A percentile compares a stretch with the other conserved stretches of the same genome.
Conservation (phyloP, 2,888 invertebrate genomes). For the Morpho achilles region DNA sequence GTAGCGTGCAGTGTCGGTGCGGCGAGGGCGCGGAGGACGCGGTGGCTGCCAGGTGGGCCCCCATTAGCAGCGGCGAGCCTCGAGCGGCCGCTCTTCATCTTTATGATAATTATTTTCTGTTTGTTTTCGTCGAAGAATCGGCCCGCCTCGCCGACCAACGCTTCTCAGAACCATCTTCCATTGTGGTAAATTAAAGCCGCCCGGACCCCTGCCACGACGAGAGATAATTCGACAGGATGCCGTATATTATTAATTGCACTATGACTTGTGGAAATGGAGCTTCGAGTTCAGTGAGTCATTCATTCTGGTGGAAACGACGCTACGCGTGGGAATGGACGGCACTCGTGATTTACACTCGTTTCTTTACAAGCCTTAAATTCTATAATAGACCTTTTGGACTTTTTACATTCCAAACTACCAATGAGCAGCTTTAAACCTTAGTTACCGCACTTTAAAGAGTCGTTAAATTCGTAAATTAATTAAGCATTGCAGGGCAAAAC, state of each 20-base stretch:
- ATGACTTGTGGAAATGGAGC: slow-evolving; percentile 79
- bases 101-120: slow-evolving; percentile 80
- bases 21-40: slow-evolving; percentile 30
- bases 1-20: slow-evolving; percentile 28
- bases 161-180: slow-evolving; percentile 77
- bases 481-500: slow-evolving; percentile 54
- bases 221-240: slow-evolving; percentile 80
- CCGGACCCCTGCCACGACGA: slow-evolving; percentile 76
- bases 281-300: slow-evolving; percentile 76
- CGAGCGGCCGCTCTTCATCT: slow-evolving; percentile 78
- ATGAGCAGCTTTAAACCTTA: slow-evolving; percentile 24
- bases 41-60: slow-evolving; percentile 70
- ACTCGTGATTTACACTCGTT: slow-evolving; percentile 54
- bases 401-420: slow-evolving; percentile 39
- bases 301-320: slow-evolving; percentile 61
- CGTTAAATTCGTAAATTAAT: slow-evolving; percentile 60
- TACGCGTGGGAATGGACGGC: slow-evolving; percentile 68
- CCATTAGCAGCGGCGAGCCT: slow-evolving; percentile 72
- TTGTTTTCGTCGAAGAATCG: slow-evolving; percentile 78
- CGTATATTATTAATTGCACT: slow-evolving; percentile 80
- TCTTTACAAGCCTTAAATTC: slow-evolving; percentile 48
- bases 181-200: slow-evolving; percentile 79
- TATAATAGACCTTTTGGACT: slow-evolving; percentile 38
- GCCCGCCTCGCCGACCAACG: slow-evolving; percentile 70
- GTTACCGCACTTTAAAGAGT: slow-evolving; percentile 42